Percentiles rank a stretch among this genome's conserved stretches.
phyloP scores from a whole-genome alignment of 1,140 invertebrate genomes.

The Dreissena polymorpha region DNA sequence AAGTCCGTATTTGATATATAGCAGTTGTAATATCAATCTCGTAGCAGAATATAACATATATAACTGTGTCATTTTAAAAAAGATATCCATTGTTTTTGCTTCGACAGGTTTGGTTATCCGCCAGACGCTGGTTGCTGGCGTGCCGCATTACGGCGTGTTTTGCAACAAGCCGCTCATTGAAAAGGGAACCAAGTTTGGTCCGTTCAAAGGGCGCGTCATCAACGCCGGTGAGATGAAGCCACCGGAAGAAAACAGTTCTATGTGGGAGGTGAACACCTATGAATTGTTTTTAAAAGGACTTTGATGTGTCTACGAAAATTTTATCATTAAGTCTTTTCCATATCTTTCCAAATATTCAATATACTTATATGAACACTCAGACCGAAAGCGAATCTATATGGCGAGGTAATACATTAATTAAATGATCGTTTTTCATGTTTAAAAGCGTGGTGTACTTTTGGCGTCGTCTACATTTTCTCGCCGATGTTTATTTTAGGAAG shows the following conservation, averaged over 20 bases:
- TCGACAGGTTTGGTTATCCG: conserved; percentile 68
- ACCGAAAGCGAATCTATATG: too few relatives aligned
- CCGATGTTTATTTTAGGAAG: conserved; percentile 73
- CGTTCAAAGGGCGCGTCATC: conserved; percentile 77
- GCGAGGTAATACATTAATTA: too few relatives aligned
- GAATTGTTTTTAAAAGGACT: neutral
- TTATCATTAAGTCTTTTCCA: too few relatives aligned
- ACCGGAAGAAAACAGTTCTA: conserved; percentile 77
- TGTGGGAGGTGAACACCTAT: conserved; percentile 77
- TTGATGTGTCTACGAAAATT: neutral
- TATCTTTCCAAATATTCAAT: too few relatives aligned
- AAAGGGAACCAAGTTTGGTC: conserved; percentile 75
- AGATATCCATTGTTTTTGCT: neutral
- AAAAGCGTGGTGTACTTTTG: neutral
- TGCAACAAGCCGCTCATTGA: conserved; percentile 68
- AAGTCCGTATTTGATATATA: too few relatives aligned
- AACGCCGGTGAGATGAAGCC: conserved; percentile 79
- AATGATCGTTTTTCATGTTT: neutral
- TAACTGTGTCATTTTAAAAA: too few relatives aligned
- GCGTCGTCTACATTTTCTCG: neutral
- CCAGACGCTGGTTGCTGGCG: conserved; percentile 72
- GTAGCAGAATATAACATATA: too few relatives aligned
- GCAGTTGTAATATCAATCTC: too few relatives aligned
- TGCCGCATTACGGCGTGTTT: conserved; percentile 76
- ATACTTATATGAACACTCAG: too few relatives aligned